Evolutionary conservation across 2,797 vertebrate genomes (phyloP).

Genomic region (Balearica regulorum): DNA sequence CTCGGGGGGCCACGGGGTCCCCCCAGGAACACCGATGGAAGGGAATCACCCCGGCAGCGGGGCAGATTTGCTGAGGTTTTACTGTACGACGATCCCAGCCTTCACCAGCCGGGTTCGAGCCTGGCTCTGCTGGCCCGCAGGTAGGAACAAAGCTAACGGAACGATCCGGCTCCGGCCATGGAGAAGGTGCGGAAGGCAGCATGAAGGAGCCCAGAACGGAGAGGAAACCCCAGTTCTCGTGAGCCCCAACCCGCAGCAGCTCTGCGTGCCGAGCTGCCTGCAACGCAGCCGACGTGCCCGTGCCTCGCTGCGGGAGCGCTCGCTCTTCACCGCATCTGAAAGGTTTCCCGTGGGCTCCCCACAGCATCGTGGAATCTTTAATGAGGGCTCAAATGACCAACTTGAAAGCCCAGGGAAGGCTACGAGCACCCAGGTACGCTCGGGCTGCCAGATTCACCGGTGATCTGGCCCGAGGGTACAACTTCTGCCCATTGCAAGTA

Average conservation of each 20-base stretch:
- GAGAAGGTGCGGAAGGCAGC: background rate
- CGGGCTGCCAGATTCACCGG: fast-evolving
- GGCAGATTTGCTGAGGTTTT: background rate
- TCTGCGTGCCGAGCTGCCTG: background rate
- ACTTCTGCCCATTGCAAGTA: background rate
- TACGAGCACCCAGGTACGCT: fast-evolving
- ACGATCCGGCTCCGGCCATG: background rate
- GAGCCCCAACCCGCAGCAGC: background rate
- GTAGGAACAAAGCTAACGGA: background rate
- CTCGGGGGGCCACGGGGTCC: fast-evolving
- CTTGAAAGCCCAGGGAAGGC: background rate
- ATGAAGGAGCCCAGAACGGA: fast-evolving
- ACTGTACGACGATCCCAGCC: background rate
- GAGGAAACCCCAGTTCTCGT: fast-evolving
- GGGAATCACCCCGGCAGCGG: background rate
- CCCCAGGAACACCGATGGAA: background rate
- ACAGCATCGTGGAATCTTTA: background rate
- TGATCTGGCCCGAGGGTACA: background rate
- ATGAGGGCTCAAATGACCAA: fast-evolving
- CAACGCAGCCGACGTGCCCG: fast-evolving
- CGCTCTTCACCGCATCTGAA: background rate
- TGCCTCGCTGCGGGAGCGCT: background rate
- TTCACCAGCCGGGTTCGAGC: background rate
- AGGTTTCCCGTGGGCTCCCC: background rate
- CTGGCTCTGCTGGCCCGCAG: background rate